These are phyloP conservation scores for Labrus mixtus DNA, from an alignment of 2,113 vertebrate species.

Conservation along the genomic window DNA sequence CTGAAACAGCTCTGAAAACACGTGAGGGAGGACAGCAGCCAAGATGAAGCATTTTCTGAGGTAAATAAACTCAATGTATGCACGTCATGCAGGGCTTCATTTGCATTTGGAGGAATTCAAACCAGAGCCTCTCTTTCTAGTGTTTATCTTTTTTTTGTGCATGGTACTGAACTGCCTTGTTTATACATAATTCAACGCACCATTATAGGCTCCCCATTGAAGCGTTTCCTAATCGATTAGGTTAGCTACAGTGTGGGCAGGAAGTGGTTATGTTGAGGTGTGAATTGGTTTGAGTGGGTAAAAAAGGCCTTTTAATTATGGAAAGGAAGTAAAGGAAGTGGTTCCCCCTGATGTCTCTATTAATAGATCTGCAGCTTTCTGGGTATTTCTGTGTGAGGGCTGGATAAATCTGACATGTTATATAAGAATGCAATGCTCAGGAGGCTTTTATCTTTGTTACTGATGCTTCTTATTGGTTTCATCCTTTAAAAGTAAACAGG, in stretches of 20 bases:
- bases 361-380: slow-evolving; percentile 22
- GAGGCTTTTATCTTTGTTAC: too few relatives aligned
- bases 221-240: slow-evolving; percentile 14
- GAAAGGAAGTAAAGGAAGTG: slow-evolving; percentile 26
- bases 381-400: not conserved
- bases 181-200: not conserved
- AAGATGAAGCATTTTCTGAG: slow-evolving; percentile 87
- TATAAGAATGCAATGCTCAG: not conserved
- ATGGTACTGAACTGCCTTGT: not conserved
- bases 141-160: not conserved
- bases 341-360: slow-evolving; percentile 38
- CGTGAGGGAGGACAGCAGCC: slow-evolving; percentile 34
- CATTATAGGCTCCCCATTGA: slow-evolving; percentile 18
- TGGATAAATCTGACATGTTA: not conserved
- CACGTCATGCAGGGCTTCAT: not conserved
- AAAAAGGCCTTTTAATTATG: slow-evolving; percentile 49
- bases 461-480: too few relatives aligned
- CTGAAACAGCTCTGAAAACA: slow-evolving; percentile 12
- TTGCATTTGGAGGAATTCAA: slow-evolving; percentile 25
- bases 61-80: slow-evolving; percentile 58
- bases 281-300: slow-evolving; percentile 20
- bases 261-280: slow-evolving; percentile 37
- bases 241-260: not conserved
- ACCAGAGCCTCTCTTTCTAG: not conserved
- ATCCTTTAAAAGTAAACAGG: too few relatives aligned